These are phyloP conservation scores for Thalassarche chlororhynchos DNA, from an alignment of 2,113 vertebrate genomes.

Conservation along the genomic window DNA sequence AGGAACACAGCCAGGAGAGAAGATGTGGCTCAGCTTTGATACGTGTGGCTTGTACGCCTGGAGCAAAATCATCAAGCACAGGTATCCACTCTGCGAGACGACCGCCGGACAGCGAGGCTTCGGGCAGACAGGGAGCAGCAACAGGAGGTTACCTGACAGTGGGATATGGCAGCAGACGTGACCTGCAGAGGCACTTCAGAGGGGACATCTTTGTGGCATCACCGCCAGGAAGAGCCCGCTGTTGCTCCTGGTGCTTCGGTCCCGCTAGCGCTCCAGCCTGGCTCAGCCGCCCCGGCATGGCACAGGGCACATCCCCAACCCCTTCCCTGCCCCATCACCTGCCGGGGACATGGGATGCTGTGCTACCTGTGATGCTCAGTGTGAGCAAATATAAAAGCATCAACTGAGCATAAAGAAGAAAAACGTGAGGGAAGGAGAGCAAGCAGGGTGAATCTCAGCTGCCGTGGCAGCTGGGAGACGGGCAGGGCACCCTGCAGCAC, in stretches of 20 bases:
- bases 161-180: neutral
- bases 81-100: rapidly evolving
- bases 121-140: neutral
- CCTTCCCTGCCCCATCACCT: neutral
- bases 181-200: neutral
- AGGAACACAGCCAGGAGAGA: neutral
- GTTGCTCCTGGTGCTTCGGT: neutral
- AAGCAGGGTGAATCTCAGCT: neutral
- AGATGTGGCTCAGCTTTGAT: slow-evolving; percentile 12
- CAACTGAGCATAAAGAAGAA: neutral
- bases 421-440: neutral
- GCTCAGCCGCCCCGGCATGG: rapidly evolving
- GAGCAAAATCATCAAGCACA: neutral
- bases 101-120: rapidly evolving
- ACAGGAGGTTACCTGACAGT: neutral
- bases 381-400: neutral
- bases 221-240: rapidly evolving
- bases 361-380: neutral
- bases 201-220: neutral
- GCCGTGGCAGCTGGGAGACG: neutral
- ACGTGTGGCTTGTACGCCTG: neutral
- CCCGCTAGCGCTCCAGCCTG: neutral
- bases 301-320: neutral
- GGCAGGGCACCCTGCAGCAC: neutral
- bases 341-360: neutral